Evolutionary conservation across 2,113 vertebrate species (phyloP).

Genomic region (Martes martes): DNA sequence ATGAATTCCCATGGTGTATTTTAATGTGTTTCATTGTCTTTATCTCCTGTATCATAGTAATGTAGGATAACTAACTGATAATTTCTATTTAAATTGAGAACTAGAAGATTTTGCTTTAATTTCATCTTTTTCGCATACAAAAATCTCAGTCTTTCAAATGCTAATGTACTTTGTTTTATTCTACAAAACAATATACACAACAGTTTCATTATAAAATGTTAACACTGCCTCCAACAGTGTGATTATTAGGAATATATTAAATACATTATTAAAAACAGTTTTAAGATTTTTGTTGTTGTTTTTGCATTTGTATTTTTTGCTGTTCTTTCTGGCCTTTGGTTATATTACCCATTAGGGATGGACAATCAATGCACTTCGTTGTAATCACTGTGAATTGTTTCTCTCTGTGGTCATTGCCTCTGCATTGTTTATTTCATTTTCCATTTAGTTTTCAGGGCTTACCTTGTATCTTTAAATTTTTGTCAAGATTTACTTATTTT

Average conservation of each 20-base stretch:
- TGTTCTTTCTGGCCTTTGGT: neutral
- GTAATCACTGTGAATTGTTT: neutral
- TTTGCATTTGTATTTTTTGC: neutral
- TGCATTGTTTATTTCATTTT: neutral
- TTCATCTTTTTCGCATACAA: neutral
- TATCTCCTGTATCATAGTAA: neutral
- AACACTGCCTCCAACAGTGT: neutral
- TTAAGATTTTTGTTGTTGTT: neutral
- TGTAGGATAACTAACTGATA: neutral
- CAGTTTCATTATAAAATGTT: neutral
- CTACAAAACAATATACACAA: neutral
- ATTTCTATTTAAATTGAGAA: neutral
- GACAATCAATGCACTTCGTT: neutral
- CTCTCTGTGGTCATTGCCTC: neutral
- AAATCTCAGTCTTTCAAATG: neutral
- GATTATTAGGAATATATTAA: neutral
- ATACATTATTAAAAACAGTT: neutral
- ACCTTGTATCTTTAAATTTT: neutral
- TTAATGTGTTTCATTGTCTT: neutral
- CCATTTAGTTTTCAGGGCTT: neutral
- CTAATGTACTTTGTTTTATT: neutral
- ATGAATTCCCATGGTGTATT: neutral
- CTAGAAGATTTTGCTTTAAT: neutral
- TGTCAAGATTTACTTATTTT: too few species aligned
- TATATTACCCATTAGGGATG: neutral